Evolutionary conservation across 2,797 vertebrate genomes (phyloP), one percentile per base, ranked within the genome.

Genomic region (Triplophysa bombifrons): DNA sequence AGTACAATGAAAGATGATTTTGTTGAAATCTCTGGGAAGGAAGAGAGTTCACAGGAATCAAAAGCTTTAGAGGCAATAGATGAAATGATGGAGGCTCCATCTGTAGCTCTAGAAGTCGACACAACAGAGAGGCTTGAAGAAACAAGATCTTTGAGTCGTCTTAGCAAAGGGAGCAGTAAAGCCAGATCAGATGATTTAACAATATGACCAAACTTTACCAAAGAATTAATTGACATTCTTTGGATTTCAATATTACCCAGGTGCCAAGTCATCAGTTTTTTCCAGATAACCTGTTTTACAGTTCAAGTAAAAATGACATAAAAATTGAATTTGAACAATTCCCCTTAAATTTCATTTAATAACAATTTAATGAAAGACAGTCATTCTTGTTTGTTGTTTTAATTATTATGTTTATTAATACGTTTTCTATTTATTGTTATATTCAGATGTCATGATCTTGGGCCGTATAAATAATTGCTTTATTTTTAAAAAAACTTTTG

Each of bases 181-280:
- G 96, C 96, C 88, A 93, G 96, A 88, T 96, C 96, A 90, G 96
- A 98, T 7, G 96, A 98, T 89, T 94, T 98, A 87, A 98, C 95
- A 53, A 91, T 98, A 91, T 44, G 27, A 76, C 50, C 63, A 60
- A 83, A 46, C 8, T 9, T 41, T 12, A 70, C 19, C n/a, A 38
- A 76, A 56, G 61, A 17, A 73, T 17, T 5, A 72, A 19, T 8
- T n/a, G 69, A 25, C 53, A 41, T 17, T 72, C 0, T 53, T 19
- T 58, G 20, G 30, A 69, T 50, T 22, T 4, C 41, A 10, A n/a
- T 41, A 68, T 8, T 66, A 55, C 14, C 20, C 34, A 19, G 58
- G 22, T 22, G 38, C 22, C 34, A 67, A 17, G 30, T 66, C 9
- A 44, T 75, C 17, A 41, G 11, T 20, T 20, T 44, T 46, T 56